phyloP scores from a whole-genome alignment of 2,797 vertebrate species.

The Spatula clypeata region DNA sequence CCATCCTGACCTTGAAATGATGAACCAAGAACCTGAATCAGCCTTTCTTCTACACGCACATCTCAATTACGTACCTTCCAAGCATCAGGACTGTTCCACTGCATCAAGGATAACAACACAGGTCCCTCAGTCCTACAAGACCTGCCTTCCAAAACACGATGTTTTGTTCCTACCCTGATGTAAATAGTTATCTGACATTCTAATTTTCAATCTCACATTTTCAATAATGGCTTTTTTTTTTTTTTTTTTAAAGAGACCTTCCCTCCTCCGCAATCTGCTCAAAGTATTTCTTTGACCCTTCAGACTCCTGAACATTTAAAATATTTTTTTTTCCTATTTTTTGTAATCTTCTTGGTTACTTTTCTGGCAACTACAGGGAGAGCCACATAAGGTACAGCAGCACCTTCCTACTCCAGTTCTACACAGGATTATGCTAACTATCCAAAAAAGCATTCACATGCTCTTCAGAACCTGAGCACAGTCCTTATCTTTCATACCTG shows the following conservation, averaged over 20 bases:
- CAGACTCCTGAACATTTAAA: background rate
- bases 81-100: background rate
- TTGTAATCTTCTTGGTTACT: background rate
- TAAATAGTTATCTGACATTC: background rate
- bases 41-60: background rate
- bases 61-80: background rate
- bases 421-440: background rate
- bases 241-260: background rate
- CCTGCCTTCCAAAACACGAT: background rate
- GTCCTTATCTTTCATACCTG: background rate
- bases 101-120: background rate
- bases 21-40: background rate
- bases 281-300: conserved; percentile 3
- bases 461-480: background rate
- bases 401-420: background rate
- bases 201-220: background rate
- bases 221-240: background rate
- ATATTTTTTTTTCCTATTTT: background rate
- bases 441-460: background rate
- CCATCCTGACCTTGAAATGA: background rate
- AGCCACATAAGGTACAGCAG: background rate
- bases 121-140: background rate
- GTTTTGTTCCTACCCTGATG: background rate
- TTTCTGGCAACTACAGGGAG: background rate
- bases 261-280: background rate